Percentiles rank a stretch among this genome's conserved stretches.
Conservation (phyloP, 37 sponge, comb jelly and placozoan genomes). For the Cliona cf. orientalis region DNA sequence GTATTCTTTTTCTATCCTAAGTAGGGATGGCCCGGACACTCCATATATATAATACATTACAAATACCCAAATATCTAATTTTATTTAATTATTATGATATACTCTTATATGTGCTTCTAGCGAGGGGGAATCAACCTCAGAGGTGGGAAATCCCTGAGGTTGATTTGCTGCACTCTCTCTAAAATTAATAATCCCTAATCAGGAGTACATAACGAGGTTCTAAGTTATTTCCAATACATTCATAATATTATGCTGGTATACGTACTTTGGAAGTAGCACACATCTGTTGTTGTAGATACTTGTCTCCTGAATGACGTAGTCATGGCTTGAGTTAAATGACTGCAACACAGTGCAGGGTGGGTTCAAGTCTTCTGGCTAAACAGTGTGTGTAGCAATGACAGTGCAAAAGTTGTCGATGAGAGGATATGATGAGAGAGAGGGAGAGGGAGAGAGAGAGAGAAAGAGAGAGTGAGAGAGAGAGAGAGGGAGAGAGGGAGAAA, state of each 20-base stretch:
- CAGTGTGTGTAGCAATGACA: not conserved
- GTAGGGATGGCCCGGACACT: too few relatives aligned
- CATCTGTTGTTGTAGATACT: constrained; percentile 61
- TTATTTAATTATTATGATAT: too few relatives aligned
- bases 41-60: too few relatives aligned
- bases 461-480: not conserved
- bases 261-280: constrained; percentile 75
- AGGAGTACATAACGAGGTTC: too few relatives aligned
- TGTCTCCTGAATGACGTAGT: constrained; percentile 31
- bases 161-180: too few relatives aligned
- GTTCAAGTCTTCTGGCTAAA: constrained; percentile 68
- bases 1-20: too few relatives aligned
- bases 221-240: too few relatives aligned
- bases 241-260: not conserved
- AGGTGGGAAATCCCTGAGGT: too few relatives aligned
- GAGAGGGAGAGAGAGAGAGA: not conserved
- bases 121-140: too few relatives aligned
- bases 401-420: not conserved
- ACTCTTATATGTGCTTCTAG: too few relatives aligned
- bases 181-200: too few relatives aligned
- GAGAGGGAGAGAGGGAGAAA: not conserved
- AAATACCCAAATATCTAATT: too few relatives aligned
- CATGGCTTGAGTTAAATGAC: constrained; percentile 17
- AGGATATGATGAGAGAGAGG: not conserved
- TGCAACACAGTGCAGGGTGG: constrained; percentile 24